These are phyloP conservation scores for Heliothis peltigera DNA, from an alignment of 2,888 invertebrate genomes.

Conservation along the genomic window DNA sequence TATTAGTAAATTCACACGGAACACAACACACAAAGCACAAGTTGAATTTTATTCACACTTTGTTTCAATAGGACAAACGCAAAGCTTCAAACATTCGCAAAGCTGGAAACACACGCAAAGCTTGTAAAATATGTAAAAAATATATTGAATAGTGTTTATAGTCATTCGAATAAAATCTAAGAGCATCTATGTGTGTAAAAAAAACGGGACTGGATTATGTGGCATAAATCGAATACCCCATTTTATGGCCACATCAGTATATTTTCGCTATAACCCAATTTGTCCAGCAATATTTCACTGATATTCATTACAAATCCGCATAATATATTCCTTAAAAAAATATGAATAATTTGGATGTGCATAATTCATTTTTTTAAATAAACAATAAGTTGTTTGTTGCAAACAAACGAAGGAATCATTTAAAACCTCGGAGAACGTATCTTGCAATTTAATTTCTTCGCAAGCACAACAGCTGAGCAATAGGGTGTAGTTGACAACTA, in stretches of 20 bases:
- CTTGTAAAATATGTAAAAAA: background rate
- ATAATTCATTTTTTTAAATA: slow-evolving; percentile 6
- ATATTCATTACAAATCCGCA: slow-evolving; percentile 13
- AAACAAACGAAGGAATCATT: no score
- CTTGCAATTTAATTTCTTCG: background rate
- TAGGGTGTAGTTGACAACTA: no score
- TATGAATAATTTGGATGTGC: slow-evolving; percentile 12
- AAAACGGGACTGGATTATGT: background rate
- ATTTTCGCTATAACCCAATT: background rate
- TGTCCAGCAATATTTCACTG: background rate
- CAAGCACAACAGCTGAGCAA: no score
- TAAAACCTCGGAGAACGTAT: background rate
- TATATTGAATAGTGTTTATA: background rate
- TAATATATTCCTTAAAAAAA: slow-evolving; percentile 21
- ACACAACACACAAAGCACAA: background rate
- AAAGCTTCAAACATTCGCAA: slow-evolving; percentile 2
- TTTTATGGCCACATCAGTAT: background rate
- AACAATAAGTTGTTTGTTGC: no score
- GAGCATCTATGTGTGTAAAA: background rate
- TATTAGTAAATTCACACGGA: background rate
- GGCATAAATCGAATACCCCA: background rate
- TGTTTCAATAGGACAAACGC: background rate
- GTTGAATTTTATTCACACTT: background rate
- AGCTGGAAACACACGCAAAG: background rate
- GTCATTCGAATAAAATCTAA: background rate